A percentile compares a stretch with the other conserved stretches of the same genome.
Evolutionary conservation across 2,797 vertebrate genomes (phyloP).

Genomic region (Sardinella longiceps): DNA sequence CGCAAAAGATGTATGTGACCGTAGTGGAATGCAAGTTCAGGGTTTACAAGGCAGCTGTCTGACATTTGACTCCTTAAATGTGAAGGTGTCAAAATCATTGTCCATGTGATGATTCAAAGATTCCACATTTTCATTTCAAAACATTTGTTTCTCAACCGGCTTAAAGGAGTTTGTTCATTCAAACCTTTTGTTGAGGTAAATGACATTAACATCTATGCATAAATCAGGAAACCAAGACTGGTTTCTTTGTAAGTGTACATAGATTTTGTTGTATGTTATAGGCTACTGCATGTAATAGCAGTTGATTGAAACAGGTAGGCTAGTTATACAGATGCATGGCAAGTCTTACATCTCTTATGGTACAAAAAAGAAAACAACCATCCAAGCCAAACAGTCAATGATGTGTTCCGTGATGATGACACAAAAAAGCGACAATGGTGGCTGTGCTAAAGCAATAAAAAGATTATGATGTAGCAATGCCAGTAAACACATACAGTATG

Average conservation of each 20-base stretch:
- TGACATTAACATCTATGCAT: neutral
- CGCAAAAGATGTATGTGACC: neutral
- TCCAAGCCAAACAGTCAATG: too few relatives aligned
- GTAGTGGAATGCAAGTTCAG: neutral
- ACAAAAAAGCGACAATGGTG: too few relatives aligned
- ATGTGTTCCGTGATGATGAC: too few relatives aligned
- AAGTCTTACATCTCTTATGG: too few relatives aligned
- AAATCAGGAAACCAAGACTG: neutral
- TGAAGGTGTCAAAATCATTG: conserved; percentile 6
- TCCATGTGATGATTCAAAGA: neutral
- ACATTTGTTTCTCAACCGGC: neutral
- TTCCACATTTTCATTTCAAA: neutral
- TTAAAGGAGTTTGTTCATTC: neutral
- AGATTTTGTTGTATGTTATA: too few relatives aligned
- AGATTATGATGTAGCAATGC: too few relatives aligned
- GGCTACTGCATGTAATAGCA: too few relatives aligned
- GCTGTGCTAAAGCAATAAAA: too few relatives aligned
- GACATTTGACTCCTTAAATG: neutral
- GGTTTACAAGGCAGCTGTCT: neutral
- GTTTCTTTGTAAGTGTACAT: neutral
- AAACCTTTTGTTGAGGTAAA: neutral
- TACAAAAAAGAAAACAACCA: too few relatives aligned
- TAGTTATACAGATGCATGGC: too few relatives aligned
- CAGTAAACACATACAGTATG: too few relatives aligned
- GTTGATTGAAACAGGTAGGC: too few relatives aligned